Evolutionary conservation across 2,113 vertebrate genomes (phyloP).

Genomic region (Leiothrix lutea): DNA sequence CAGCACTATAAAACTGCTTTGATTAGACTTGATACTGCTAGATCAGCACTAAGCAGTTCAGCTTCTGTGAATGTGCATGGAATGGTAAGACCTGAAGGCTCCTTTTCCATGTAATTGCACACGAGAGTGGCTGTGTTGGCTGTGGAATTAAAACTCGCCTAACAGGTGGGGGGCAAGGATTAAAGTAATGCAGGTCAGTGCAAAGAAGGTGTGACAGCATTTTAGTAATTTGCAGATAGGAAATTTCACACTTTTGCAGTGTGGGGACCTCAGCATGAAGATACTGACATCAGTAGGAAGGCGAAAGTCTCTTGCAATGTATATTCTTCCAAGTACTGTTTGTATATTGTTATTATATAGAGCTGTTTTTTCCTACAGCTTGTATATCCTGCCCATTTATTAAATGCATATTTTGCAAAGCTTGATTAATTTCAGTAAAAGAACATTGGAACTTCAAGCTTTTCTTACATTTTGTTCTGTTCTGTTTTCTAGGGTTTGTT

Average conservation of each 20-base stretch:
- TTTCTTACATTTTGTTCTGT: neutral
- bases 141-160: accelerated
- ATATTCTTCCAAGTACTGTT: neutral
- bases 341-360: neutral
- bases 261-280: neutral
- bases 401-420: neutral
- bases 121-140: accelerated
- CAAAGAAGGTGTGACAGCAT: neutral
- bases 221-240: neutral
- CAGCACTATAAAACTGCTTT: neutral
- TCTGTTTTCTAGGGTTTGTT: conserved; percentile 86
- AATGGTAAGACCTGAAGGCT: neutral
- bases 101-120: accelerated
- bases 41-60: neutral
- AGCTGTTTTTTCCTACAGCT: neutral
- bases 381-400: neutral
- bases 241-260: neutral
- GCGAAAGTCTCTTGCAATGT: neutral
- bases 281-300: neutral
- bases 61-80: neutral
- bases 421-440: neutral
- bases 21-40: neutral
- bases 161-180: neutral
- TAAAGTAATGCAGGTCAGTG: neutral
- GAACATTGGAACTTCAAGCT: neutral